Evolutionary conservation across 2,888 invertebrate genomes (phyloP).

Genomic region (Carabus problematicus): DNA sequence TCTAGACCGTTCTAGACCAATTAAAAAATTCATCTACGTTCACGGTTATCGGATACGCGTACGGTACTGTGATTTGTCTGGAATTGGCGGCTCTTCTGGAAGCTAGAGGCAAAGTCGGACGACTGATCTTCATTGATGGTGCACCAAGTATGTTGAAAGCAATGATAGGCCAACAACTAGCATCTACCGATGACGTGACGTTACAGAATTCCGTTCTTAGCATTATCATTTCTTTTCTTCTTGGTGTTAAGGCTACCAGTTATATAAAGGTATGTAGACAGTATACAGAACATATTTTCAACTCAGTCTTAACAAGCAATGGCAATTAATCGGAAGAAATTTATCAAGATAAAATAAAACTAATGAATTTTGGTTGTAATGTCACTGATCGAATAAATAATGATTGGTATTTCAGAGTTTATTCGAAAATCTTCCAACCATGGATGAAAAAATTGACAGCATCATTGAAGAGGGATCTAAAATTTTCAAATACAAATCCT

Average conservation of each 20-base stretch:
- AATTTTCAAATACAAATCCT: constrained; percentile 51
- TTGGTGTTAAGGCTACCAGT: constrained; percentile 59
- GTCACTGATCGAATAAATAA: constrained; percentile 38
- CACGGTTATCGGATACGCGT: constrained; percentile 86
- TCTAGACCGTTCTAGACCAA: neutral
- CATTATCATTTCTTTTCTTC: constrained; percentile 60
- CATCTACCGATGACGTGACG: constrained; percentile 59
- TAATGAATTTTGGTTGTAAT: neutral
- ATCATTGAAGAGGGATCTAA: constrained; percentile 59
- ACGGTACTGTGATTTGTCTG: constrained; percentile 78
- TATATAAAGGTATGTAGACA: constrained; percentile 55
- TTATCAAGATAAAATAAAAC: no score
- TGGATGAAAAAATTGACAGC: constrained; percentile 65
- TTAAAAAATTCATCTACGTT: constrained; percentile 60
- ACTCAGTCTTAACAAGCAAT: no score
- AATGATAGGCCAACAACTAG: constrained; percentile 59
- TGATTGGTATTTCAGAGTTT: constrained; percentile 54
- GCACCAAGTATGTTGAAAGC: constrained; percentile 70
- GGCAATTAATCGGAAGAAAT: neutral
- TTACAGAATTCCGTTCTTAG: constrained; percentile 65
- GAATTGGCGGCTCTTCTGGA: constrained; percentile 79
- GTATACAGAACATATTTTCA: no score
- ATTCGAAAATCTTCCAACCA: constrained; percentile 63
- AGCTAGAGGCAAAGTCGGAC: constrained; percentile 67
- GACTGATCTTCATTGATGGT: constrained; percentile 81